Percentiles rank a stretch among this genome's conserved stretches.
These are phyloP conservation scores for Oxystoma pomonae DNA, from an alignment of 2,888 invertebrate species.

Conservation along the genomic window DNA sequence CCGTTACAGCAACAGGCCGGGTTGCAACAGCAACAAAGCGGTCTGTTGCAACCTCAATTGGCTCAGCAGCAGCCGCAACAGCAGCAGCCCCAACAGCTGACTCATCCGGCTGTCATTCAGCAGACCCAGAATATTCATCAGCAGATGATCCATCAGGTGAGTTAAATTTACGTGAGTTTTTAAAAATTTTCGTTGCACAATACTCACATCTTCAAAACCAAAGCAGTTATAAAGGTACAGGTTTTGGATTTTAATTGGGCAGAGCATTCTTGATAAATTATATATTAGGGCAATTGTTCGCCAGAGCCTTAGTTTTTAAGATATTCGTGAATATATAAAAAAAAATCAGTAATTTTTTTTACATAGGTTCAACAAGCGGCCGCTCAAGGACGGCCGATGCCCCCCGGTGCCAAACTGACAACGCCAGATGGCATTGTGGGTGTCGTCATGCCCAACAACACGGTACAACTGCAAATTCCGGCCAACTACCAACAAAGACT, in stretches of 20 bases:
- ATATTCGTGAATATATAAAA: no score
- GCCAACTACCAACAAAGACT: constrained; percentile 46
- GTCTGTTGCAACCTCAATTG: background rate
- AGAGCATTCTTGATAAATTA: no score
- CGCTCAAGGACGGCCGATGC: constrained; percentile 55
- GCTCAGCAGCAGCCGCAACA: constrained; percentile 18
- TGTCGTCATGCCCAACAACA: constrained; percentile 61
- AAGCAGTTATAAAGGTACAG: no score
- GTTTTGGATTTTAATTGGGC: no score
- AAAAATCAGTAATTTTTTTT: no score
- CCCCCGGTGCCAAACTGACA: constrained; percentile 52
- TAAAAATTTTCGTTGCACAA: no score
- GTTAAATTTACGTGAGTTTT: no score
- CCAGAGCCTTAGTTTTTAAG: no score
- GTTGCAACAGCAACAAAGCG: constrained; percentile 3
- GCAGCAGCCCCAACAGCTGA: constrained; percentile 26
- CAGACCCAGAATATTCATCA: constrained; percentile 50
- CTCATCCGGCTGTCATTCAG: constrained; percentile 31
- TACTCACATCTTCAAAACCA: no score
- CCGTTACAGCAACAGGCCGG: constrained; percentile 9
- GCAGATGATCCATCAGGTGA: constrained; percentile 53
- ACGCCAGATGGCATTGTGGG: constrained; percentile 63
- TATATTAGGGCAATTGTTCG: no score
- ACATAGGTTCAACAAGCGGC: constrained; percentile 63
- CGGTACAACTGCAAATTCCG: constrained; percentile 54